Conservation (phyloP, 2,797 vertebrate species). For the Paramormyrops hopkinsi region DNA sequence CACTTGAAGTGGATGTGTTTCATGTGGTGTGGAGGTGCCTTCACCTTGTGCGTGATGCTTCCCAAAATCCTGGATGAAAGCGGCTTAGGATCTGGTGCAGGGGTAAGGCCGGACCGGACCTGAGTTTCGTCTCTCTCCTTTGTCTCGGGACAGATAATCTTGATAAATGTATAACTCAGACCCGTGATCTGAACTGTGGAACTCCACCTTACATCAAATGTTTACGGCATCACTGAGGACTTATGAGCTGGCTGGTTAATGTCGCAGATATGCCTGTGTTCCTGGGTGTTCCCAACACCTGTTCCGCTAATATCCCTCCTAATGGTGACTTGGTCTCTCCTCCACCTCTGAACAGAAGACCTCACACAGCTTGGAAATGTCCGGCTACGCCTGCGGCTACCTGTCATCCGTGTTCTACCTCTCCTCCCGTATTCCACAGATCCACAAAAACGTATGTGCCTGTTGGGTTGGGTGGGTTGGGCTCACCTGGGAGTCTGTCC, state of each 20-base stretch:
- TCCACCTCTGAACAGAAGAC: constrained; percentile 40
- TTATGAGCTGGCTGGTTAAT: neutral
- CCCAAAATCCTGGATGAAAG: constrained; percentile 50
- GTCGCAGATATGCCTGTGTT: neutral
- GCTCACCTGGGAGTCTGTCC: neutral
- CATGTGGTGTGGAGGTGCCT: constrained; percentile 46
- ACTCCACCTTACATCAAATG: neutral
- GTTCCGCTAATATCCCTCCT: neutral
- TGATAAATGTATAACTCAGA: neutral
- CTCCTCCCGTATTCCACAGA: constrained; percentile 61
- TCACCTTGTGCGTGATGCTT: constrained; percentile 43
- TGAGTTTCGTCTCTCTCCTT: neutral
- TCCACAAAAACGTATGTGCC: constrained; percentile 62
- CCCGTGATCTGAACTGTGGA: neutral
- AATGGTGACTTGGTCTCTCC: neutral
- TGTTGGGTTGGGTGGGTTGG: neutral
- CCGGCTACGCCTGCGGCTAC: constrained; percentile 64
- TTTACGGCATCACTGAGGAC: neutral
- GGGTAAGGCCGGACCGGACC: neutral
- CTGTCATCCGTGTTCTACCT: constrained; percentile 63
- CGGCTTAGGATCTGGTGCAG: neutral
- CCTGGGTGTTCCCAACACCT: neutral
- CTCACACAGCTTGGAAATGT: constrained; percentile 52
- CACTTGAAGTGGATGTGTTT: constrained; percentile 56
- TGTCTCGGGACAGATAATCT: neutral